These are phyloP conservation scores for Polydrusus cervinus DNA, from an alignment of 2,888 invertebrate genomes.

Conservation along the genomic window DNA sequence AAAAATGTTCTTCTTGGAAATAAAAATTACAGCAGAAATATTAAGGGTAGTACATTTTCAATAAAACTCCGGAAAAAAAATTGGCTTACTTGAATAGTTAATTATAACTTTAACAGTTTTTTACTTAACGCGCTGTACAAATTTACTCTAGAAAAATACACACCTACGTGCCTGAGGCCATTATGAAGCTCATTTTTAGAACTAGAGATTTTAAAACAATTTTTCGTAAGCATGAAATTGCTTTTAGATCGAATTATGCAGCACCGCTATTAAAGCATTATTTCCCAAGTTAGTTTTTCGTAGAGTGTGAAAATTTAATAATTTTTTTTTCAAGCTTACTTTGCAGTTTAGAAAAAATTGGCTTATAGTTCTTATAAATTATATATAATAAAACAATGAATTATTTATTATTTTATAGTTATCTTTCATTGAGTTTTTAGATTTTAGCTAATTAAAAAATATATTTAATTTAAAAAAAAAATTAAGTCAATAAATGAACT, in stretches of 20 bases:
- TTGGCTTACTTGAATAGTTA: neutral
- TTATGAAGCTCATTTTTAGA: slow-evolving; percentile 10
- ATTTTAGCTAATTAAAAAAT: no score
- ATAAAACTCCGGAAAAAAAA: no score
- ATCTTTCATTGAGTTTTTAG: no score
- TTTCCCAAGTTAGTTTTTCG: neutral
- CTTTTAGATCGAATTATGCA: neutral
- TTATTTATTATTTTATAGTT: no score
- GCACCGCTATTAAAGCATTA: neutral
- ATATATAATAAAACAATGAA: no score
- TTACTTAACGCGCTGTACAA: slow-evolving; percentile 34
- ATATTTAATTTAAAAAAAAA: no score
- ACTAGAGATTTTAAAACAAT: slow-evolving; percentile 3
- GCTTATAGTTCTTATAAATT: no score
- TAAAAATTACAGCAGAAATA: no score
- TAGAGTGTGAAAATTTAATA: neutral
- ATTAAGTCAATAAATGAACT: neutral
- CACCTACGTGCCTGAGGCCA: neutral
- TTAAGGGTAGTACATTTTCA: no score
- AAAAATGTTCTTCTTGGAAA: no score
- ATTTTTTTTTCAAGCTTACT: no score
- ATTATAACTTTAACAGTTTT: slow-evolving; percentile 39
- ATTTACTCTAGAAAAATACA: neutral
- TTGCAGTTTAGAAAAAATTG: no score
- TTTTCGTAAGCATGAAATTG: neutral